These are phyloP conservation scores for Actias luna DNA, from an alignment of 2,888 invertebrate species.

Conservation along the genomic window DNA sequence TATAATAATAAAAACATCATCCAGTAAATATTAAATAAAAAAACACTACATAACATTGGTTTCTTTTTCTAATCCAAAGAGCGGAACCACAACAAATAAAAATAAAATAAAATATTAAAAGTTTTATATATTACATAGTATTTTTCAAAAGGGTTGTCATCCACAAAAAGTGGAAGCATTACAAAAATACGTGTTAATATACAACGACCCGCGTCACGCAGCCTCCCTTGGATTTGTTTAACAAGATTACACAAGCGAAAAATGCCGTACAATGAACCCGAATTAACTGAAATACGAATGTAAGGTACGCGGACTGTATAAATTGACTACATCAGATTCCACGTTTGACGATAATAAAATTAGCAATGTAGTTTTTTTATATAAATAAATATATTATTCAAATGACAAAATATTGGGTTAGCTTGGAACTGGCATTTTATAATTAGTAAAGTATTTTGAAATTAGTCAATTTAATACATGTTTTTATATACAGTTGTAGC, in stretches of 20 bases:
- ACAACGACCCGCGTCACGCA: conserved; percentile 57
- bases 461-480: too few species aligned
- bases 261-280: conserved; percentile 62
- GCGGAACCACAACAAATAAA: not conserved
- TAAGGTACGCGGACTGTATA: conserved; percentile 26
- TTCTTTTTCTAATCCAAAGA: too few species aligned
- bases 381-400: too few species aligned
- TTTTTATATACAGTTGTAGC: too few species aligned
- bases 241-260: conserved; percentile 71
- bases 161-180: conserved; percentile 15
- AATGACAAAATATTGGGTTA: too few species aligned
- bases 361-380: conserved; percentile 28
- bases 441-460: too few species aligned
- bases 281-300: conserved; percentile 57
- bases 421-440: too few species aligned
- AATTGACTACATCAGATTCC: conserved; percentile 1
- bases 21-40: too few species aligned
- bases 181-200: conserved; percentile 47
- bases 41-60: too few species aligned
- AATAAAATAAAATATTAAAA: not conserved
- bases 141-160: not conserved
- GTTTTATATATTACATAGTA: not conserved
- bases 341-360: conserved; percentile 15
- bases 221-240: conserved; percentile 64
- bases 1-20: too few species aligned